Percentiles rank a stretch among this genome's conserved stretches.
These are phyloP conservation scores for Siniperca scherzeri DNA, from an alignment of 2,797 vertebrate species.

Conservation along the genomic window DNA sequence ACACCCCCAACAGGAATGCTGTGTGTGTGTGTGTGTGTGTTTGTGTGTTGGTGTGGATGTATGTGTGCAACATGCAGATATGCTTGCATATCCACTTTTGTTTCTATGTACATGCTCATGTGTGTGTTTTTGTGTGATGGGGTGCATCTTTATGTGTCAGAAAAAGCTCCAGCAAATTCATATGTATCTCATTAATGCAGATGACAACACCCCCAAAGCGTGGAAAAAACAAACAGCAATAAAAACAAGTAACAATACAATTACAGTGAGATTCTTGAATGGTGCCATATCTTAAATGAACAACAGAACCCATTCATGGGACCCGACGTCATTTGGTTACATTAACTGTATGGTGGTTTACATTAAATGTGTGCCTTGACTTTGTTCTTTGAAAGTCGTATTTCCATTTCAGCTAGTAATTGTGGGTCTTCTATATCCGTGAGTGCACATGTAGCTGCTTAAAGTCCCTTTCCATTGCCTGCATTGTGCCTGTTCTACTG, in stretches of 20 bases:
- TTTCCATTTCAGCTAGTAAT: constrained; percentile 75
- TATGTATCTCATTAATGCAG: constrained; percentile 77
- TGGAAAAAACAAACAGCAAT: constrained; percentile 75
- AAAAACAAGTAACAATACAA: constrained; percentile 73
- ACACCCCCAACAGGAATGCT: constrained; percentile 65
- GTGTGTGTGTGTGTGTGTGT: constrained; percentile 5
- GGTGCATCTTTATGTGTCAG: constrained; percentile 41
- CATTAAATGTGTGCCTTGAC: constrained; percentile 67
- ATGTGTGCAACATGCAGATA: constrained; percentile 15
- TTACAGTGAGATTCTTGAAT: constrained; percentile 62
- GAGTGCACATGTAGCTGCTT: constrained; percentile 70
- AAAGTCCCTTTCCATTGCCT: constrained; percentile 53
- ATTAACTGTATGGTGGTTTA: constrained; percentile 72
- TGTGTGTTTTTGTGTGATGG: background rate
- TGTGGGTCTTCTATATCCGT: constrained; percentile 67
- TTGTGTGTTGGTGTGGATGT: background rate
- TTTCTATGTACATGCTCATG: background rate
- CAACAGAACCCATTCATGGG: constrained; percentile 67
- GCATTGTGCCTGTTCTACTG: constrained; percentile 38
- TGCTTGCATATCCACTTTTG: background rate
- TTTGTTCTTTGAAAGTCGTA: constrained; percentile 69
- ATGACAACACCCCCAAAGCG: constrained; percentile 72
- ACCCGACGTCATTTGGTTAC: constrained; percentile 63
- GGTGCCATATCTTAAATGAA: constrained; percentile 71
- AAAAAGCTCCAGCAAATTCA: constrained; percentile 58